Conservation (phyloP, 2,113 vertebrate genomes). For the Numenius arquata region DNA sequence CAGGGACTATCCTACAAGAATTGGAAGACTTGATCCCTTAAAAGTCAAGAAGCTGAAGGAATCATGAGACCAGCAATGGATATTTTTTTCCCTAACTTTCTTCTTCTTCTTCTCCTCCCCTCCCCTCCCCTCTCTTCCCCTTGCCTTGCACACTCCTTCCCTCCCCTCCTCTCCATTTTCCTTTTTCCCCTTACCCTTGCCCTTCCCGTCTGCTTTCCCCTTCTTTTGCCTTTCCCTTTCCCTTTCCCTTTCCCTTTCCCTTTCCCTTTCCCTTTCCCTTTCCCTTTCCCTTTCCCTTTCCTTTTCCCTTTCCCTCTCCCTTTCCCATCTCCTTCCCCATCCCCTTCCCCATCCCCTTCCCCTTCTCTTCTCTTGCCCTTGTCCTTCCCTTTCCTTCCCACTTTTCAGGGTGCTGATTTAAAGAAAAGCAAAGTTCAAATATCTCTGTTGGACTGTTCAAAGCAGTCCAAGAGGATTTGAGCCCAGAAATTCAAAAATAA, state of each 20-base stretch:
- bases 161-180: background rate
- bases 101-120: background rate
- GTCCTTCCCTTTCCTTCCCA: background rate
- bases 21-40: slow-evolving; percentile 11
- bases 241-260: background rate
- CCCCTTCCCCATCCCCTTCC: background rate
- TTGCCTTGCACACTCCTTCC: background rate
- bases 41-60: slow-evolving; percentile 10
- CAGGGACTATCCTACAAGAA: slow-evolving; percentile 17
- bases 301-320: background rate
- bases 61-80: background rate
- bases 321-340: too few relatives aligned
- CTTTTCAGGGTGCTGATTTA: background rate
- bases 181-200: background rate
- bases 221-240: background rate
- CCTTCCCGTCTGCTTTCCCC: background rate
- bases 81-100: background rate
- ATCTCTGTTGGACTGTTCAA: background rate
- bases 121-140: background rate
- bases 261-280: too few relatives aligned
- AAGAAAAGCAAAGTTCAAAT: background rate
- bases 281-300: background rate
- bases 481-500: background rate
- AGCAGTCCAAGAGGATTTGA: background rate
- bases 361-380: background rate